A percentile compares a stretch with the other conserved stretches of the same genome.
Evolutionary conservation across 2,797 vertebrate genomes (phyloP).

Genomic region (Menidia menidia): DNA sequence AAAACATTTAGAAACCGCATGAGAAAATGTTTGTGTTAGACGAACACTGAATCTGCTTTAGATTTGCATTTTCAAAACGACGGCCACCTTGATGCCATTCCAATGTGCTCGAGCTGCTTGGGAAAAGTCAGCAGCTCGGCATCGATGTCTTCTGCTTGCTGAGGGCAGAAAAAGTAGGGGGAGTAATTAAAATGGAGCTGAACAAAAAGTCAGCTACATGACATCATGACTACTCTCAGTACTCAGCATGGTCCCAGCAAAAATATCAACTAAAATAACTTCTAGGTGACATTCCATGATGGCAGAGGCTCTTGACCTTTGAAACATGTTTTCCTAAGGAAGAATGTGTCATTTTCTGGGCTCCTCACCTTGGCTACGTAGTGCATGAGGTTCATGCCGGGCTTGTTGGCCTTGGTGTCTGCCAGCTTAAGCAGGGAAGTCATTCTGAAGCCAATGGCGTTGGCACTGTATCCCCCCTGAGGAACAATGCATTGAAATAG

Average conservation of each 20-base stretch:
- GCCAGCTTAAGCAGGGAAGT: conserved; percentile 85
- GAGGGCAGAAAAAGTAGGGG: conserved; percentile 3
- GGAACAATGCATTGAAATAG: conserved; percentile 19
- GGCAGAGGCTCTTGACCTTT: background rate
- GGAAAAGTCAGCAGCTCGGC: conserved; percentile 76
- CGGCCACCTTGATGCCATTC: conserved; percentile 76
- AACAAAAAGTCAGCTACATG: background rate
- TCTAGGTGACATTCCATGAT: background rate
- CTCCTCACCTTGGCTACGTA: conserved; percentile 87
- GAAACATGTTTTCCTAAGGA: conserved; percentile 3
- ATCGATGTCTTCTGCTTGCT: conserved; percentile 84
- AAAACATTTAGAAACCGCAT: background rate
- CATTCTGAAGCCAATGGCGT: conserved; percentile 86
- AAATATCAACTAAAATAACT: background rate
- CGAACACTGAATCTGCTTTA: background rate
- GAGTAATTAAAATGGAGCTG: background rate
- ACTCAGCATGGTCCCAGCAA: background rate
- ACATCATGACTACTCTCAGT: background rate
- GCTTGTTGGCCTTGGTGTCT: conserved; percentile 89
- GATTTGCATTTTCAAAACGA: background rate
- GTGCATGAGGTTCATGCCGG: conserved; percentile 89
- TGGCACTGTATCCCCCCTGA: conserved; percentile 86
- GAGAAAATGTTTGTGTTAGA: background rate
- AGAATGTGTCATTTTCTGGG: background rate
- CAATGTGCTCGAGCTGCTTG: conserved; percentile 77